Base-by-base conservation (phyloP, 2,888 invertebrate species). In the Tridacna crocea region DNA sequence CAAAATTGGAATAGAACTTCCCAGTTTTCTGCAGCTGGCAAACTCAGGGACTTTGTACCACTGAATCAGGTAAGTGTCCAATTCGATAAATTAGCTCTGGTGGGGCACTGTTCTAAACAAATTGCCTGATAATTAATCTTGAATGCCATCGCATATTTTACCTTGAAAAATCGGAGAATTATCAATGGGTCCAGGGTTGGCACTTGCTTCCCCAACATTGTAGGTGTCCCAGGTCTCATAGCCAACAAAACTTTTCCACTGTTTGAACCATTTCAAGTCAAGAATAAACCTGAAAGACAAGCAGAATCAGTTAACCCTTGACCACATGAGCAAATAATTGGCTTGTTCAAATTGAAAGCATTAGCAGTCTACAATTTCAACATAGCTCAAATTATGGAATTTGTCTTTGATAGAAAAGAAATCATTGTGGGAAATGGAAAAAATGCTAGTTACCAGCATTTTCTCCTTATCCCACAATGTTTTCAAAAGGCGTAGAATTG, bases 161-260 rank as follows among this genome's bases (percentile, higher is more conserved):
- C 94, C 94, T 92, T 92, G 91, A 63, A 94, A 89, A n/a, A 95
- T 88, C 24, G 93, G 91, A 13, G 89, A 85, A 85, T 95, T 95
- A 81, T 95, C 95, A 77, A 95, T 94, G 6, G 95, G 94, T 13
- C 95, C 95, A 15, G 95, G 95, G 83, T 94, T 93, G n/a, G 91
- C 90, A 70, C 90, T 90, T 51, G 92, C 89, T 47, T 94, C 93
- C 48, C 93, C 93, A 24, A 90, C 90, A 83, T 84, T 90, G 61
- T 89, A 85, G 0, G 91, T 88, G 77, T 94, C 94, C 94, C 94
- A 94, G 47, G 85, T 90, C 77, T 95, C 95, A 83, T 88, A 93
- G 3, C 95, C 94, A 36, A 95, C 94, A 93, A 94, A 95, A 72
- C 94, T 93, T 85, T 95, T 94, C 94, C 95, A 95, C 81, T 94